Percentiles rank a stretch among this genome's conserved stretches.
Conservation (phyloP, 1,140 invertebrate genomes). For the Neodiprion lecontei region DNA sequence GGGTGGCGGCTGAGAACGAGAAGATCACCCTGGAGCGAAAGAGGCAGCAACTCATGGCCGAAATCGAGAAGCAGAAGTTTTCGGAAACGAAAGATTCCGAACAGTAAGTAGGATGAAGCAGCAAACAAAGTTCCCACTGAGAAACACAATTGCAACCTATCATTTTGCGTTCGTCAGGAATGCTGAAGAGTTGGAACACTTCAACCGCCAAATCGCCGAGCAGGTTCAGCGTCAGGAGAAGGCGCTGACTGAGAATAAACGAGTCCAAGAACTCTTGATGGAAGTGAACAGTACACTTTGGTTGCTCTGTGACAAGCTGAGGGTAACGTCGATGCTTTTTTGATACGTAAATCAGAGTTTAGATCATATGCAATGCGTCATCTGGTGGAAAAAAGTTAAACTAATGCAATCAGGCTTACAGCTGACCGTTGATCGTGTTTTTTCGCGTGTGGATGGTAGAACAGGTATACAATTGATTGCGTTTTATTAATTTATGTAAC, state of each 20-base stretch:
- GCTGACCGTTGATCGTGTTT: too few relatives aligned
- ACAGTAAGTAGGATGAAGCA: constrained; percentile 65
- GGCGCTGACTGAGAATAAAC: constrained; percentile 56
- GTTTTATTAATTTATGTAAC: too few relatives aligned
- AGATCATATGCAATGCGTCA: constrained; percentile 7
- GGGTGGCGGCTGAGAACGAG: constrained; percentile 73
- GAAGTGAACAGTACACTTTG: constrained; percentile 43
- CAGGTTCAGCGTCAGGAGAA: constrained; percentile 55
- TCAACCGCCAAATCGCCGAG: constrained; percentile 66
- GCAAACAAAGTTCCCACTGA: background rate
- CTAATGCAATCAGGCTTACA: too few relatives aligned
- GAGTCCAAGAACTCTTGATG: constrained; percentile 52
- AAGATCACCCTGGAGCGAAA: constrained; percentile 73
- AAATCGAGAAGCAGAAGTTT: constrained; percentile 80
- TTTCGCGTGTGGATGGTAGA: too few relatives aligned
- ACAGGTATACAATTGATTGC: too few relatives aligned
- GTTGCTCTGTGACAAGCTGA: constrained; percentile 46
- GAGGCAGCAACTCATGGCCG: constrained; percentile 70
- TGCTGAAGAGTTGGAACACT: constrained; percentile 68
- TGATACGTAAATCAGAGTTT: background rate
- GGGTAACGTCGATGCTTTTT: constrained; percentile 39
- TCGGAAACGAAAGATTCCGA: constrained; percentile 80
- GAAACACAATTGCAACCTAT: background rate
- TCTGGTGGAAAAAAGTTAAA: too few relatives aligned
- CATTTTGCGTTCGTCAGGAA: constrained; percentile 59